Base-by-base conservation (phyloP, 2,797 vertebrate genomes). In the Sebastes glaucus region DNA sequence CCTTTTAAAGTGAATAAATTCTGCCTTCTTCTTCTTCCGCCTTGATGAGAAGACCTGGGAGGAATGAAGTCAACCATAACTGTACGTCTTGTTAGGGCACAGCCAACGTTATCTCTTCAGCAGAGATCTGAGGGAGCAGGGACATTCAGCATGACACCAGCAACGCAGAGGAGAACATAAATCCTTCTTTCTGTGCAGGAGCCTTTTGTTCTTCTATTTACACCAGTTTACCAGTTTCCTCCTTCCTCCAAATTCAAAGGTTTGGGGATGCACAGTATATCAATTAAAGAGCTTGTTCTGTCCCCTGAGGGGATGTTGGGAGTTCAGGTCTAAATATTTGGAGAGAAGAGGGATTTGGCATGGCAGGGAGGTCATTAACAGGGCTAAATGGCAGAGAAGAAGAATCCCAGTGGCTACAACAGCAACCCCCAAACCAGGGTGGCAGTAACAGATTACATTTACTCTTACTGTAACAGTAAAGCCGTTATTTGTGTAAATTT, bases 311-410 rank as follows among this genome's bases (percentile, higher is more conserved):
- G 80, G 61, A 32, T 69, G 71, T 66, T 61, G 60, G 63, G 66
- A 62, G 72, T 52, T 85, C 79, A 93, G 87, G 92, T 95, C 83
- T 92, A 92, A 90, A 93, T 86, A 92, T 94, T 91, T 93, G 90
- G 79, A 66, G 72, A 90, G 90, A 89, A 86, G 77, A 59, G 75
- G 63, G 77, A 86, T 87, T 89, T 89, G 88, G 84, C 27, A 81
- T 83, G 87, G 75, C 89, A 90, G 87, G 86, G 88, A 94, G 91
- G 81, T 92, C 92, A 94, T 95, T 94, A 94, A 84, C 77, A n/a
- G 77, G 84, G 75, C 81, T 94, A 93, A 96, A 96, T 92, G 92
- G 83, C 82, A 92, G 91, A 89, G 87, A 95, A 93, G 79, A 94
- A 93, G 79, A 94, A 82, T 91, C 89, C 75, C 56, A 85, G 83